These are phyloP conservation scores for Megaleporinus macrocephalus DNA, from an alignment of 2,113 vertebrate genomes.

Conservation along the genomic window DNA sequence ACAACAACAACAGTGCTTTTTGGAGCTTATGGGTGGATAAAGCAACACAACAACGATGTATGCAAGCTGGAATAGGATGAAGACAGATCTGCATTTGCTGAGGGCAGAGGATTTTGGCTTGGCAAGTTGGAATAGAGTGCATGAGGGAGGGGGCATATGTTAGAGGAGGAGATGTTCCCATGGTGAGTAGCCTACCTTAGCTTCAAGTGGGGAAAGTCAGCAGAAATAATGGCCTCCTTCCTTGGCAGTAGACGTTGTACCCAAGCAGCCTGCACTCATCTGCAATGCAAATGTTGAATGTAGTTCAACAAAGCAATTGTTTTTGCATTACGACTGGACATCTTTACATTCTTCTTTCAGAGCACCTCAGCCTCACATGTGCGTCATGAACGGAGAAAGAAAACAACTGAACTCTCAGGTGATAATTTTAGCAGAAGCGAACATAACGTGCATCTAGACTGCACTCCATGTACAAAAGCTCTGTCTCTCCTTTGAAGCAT, in stretches of 20 bases:
- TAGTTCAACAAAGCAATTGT: conserved; percentile 9
- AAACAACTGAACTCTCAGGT: neutral
- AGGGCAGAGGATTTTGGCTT: neutral
- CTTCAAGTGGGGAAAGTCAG: conserved; percentile 11
- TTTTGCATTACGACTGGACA: neutral
- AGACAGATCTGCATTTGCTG: neutral
- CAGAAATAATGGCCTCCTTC: neutral
- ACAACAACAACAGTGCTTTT: neutral
- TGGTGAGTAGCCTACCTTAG: neutral
- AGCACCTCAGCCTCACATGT: neutral
- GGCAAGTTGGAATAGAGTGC: neutral
- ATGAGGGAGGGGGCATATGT: neutral
- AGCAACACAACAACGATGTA: neutral
- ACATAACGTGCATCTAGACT: neutral
- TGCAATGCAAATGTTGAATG: neutral
- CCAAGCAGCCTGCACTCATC: conserved; percentile 2
- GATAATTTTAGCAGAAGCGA: conserved; percentile 4
- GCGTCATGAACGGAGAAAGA: neutral
- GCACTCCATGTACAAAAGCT: conserved; percentile 8
- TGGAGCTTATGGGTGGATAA: neutral
- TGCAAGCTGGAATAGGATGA: neutral
- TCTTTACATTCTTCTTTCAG: neutral
- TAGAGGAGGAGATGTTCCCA: neutral
- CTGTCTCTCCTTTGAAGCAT: neutral
- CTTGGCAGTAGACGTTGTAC: conserved; percentile 2